phyloP scores from a whole-genome alignment of 35 echinoderm and acorn worm species.

The Holothuria glaberrima region DNA sequence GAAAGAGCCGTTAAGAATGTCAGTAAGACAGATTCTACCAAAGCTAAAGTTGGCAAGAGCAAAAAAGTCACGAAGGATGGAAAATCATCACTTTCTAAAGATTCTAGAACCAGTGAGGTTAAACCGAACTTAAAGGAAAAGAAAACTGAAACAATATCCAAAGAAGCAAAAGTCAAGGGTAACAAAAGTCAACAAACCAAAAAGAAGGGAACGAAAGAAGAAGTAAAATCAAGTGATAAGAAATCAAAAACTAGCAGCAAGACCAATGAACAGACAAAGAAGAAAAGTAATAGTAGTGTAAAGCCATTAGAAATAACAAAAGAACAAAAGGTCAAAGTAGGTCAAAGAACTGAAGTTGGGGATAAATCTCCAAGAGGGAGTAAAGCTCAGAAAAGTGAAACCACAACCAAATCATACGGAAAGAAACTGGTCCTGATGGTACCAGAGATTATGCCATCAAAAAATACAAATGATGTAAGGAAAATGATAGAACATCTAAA shows the following conservation, averaged over 20 bases:
- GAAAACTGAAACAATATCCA: neutral
- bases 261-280: neutral
- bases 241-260: neutral
- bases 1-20: too few relatives aligned
- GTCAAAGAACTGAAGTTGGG: neutral
- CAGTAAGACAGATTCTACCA: too few relatives aligned
- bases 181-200: neutral
- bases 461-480: neutral
- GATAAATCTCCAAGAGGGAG: neutral
- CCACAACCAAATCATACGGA: neutral
- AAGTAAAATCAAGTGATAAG: neutral
- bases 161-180: neutral
- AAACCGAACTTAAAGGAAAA: neutral
- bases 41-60: too few relatives aligned
- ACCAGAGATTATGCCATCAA: constrained; percentile 12
- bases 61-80: neutral
- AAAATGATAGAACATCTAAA: neutral
- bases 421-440: constrained; percentile 18
- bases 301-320: too few relatives aligned
- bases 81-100: neutral
- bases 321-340: neutral
- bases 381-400: neutral
- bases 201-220: neutral
- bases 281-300: neutral
- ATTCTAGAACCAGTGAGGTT: neutral